phyloP scores from a whole-genome alignment of 1,140 invertebrate species.

The Drosophila varians region DNA sequence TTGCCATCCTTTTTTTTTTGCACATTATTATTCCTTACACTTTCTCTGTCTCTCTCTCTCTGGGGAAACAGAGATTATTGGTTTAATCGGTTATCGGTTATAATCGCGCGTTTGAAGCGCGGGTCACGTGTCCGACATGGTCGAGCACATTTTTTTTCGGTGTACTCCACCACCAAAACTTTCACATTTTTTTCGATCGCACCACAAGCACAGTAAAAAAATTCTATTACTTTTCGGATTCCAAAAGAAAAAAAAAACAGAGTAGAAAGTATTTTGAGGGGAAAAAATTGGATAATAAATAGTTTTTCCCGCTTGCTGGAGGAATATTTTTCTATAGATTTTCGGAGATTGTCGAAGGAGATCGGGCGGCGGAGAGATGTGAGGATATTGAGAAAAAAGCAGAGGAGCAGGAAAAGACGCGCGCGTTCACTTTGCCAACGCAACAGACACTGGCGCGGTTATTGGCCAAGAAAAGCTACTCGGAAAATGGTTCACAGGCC shows the following conservation, averaged over 20 bases:
- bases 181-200: slow-evolving; percentile 48
- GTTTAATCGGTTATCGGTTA: slow-evolving; percentile 2
- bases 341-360: slow-evolving; percentile 2
- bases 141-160: slow-evolving; percentile 11
- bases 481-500: slow-evolving; percentile 32
- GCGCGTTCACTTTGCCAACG: slow-evolving; percentile 77
- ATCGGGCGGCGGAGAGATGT: slow-evolving; percentile 29
- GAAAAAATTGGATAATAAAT: background rate
- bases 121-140: slow-evolving; percentile 42
- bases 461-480: slow-evolving; percentile 39
- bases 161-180: slow-evolving; percentile 6
- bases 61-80: too few species aligned
- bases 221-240: background rate
- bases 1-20: background rate
- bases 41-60: too few species aligned
- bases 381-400: slow-evolving; percentile 17
- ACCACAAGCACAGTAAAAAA: slow-evolving; percentile 25
- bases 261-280: too few species aligned
- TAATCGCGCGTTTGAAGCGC: slow-evolving; percentile 30
- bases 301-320: background rate
- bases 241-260: background rate
- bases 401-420: slow-evolving; percentile 58
- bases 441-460: slow-evolving; percentile 73
- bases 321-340: background rate
- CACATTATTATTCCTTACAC: slow-evolving; percentile 14